phyloP scores from a whole-genome alignment of 2,113 vertebrate species.

The Todiramphus saurophagus region DNA sequence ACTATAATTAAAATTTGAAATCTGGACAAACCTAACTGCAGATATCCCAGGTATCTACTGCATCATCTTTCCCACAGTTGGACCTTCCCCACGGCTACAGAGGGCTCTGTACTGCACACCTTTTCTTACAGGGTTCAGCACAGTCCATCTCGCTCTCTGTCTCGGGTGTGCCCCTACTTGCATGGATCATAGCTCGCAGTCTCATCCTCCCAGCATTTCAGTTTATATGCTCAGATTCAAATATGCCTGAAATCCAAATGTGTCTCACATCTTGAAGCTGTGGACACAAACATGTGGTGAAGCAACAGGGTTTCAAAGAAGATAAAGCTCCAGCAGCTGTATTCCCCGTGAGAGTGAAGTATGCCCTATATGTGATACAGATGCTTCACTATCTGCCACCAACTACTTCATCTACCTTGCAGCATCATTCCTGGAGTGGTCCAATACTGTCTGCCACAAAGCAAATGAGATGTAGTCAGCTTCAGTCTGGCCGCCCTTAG shows the following conservation, averaged over 20 bases:
- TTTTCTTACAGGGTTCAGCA: not conserved
- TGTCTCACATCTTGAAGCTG: not conserved
- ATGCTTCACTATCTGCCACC: not conserved
- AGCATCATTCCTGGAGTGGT: not conserved
- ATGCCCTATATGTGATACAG: not conserved
- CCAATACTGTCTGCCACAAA: not conserved
- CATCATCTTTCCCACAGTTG: fast-evolving
- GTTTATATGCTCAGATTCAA: not conserved
- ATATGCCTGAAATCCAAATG: not conserved
- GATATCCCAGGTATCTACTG: not conserved
- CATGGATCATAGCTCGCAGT: not conserved
- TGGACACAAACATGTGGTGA: not conserved
- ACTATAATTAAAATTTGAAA: not conserved
- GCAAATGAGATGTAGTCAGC: not conserved
- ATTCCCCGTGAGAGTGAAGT: not conserved
- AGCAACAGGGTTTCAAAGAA: not conserved
- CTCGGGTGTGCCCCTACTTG: not conserved
- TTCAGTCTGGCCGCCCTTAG: not conserved
- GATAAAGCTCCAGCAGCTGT: not conserved
- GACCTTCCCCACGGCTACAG: not conserved
- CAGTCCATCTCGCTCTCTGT: not conserved
- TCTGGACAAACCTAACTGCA: not conserved
- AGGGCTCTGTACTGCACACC: not conserved
- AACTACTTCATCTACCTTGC: not conserved
- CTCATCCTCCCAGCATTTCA: not conserved